Evolutionary conservation across 2,888 invertebrate genomes (phyloP), one percentile per base, ranked within the genome.

Genomic region (Callinectes sapidus): DNA sequence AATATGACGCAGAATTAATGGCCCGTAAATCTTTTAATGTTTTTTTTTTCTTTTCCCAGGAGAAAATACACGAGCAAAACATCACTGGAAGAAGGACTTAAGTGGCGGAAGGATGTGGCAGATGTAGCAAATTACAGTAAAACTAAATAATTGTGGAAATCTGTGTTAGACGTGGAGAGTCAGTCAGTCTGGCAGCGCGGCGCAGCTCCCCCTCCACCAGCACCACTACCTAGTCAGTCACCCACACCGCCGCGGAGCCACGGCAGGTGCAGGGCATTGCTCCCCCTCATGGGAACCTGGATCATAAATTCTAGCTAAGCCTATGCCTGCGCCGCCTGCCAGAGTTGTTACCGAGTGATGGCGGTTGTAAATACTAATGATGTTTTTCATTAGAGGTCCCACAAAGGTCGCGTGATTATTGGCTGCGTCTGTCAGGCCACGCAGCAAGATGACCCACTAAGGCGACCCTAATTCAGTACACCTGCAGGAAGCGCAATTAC

Each of bases 181-280:
- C 81, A 35, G 81, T 35, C 81, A 81, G 81, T 81, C 81, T 81
- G 81, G 81, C 81, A 81, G 81, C 81, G 81, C 32, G 35, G 81
- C 32, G 3, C 14, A 3, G 35, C 13, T 35, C 16, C 71, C 71
- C 28, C 28, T 23, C 18, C 61, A 18, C 61, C 61, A 61, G 2
- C 55, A 14, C 61, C 71, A 71, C n/a, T 10, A 13, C 71, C n/a
- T 71, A 13, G 28, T 28, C 71, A 13, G 28, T 28, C 71, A 71
- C 71, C 71, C 71, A 71, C 71, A 61, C 61, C 61, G 23, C 61
- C 61, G 6, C 23, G 61, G 23, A 61, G 5, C 23, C 18, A 61
- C 61, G 18, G 23, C 71, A 10, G 13, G 61, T 61, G 18, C 13
- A 71, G 71, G 71, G 71, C 71, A 71, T 28, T 71, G 71, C n/a